phyloP scores from a whole-genome alignment of 2,797 vertebrate genomes.

The Pagetopsis macropterus region DNA sequence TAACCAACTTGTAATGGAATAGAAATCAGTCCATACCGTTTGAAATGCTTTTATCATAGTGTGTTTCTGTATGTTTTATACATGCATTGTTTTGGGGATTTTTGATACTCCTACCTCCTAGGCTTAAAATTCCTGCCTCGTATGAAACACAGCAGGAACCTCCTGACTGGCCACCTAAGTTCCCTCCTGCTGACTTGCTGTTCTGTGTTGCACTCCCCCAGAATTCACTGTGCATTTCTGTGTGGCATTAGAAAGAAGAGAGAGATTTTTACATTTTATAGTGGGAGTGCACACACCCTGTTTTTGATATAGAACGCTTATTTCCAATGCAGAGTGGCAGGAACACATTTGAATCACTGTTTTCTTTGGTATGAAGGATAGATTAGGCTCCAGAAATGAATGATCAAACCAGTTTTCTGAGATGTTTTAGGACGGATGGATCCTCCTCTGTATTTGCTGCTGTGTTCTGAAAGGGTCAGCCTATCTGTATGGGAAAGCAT shows the following conservation, averaged over 20 bases:
- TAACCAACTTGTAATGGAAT: conserved; percentile 8
- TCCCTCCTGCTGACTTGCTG: conserved; percentile 68
- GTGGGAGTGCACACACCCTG: conserved; percentile 22
- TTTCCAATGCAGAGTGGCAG: conserved; percentile 19
- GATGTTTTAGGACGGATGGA: not conserved
- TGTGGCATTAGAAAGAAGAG: conserved; percentile 41
- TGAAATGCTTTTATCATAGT: not conserved
- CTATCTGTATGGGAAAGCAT: not conserved
- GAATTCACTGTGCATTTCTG: conserved; percentile 32
- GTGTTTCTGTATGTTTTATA: conserved; percentile 23
- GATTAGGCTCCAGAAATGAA: not conserved
- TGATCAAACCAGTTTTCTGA: not conserved
- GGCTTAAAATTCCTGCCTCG: conserved; percentile 76
- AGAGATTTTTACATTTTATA: conserved; percentile 11
- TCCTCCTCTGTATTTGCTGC: not conserved
- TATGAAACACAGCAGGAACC: conserved; percentile 70
- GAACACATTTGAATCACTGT: conserved; percentile 8
- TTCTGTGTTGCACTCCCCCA: conserved; percentile 56
- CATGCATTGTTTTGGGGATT: conserved; percentile 33
- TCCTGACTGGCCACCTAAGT: conserved; percentile 66
- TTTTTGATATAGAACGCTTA: conserved; percentile 15
- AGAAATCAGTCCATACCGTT: not conserved
- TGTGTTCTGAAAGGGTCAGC: conserved; percentile 8
- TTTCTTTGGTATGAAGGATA: not conserved
- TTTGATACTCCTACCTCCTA: conserved; percentile 44